Conservation (phyloP, 2,113 vertebrate species). For the Xiphorhynchus elegans region DNA sequence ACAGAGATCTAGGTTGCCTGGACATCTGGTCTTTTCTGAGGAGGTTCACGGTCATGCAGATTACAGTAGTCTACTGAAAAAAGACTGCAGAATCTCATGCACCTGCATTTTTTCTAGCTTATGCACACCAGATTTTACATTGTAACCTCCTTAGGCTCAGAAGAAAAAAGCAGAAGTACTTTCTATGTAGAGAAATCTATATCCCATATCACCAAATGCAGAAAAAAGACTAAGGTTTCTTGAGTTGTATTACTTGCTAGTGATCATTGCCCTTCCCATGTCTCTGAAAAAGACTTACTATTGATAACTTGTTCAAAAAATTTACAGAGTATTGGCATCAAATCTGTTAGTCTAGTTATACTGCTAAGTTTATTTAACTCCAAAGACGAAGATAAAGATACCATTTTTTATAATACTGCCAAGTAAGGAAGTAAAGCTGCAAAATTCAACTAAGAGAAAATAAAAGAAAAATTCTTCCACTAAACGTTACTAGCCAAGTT, state of each 20-base stretch:
- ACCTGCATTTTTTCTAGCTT: neutral
- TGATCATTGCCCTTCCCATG: neutral
- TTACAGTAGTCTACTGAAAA: neutral
- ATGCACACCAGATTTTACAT: neutral
- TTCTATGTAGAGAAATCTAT: neutral
- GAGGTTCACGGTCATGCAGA: neutral
- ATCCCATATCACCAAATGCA: neutral
- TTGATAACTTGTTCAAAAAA: neutral
- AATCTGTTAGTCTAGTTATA: neutral
- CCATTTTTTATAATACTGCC: neutral
- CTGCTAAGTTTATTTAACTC: neutral
- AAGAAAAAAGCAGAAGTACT: neutral
- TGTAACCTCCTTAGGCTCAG: neutral
- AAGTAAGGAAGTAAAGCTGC: neutral
- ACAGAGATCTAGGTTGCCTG: neutral
- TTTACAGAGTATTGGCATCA: neutral
- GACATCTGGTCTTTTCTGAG: neutral
- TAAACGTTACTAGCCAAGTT: neutral
- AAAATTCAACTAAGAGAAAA: neutral
- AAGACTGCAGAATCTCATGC: neutral
- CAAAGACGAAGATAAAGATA: neutral
- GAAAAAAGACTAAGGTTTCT: neutral
- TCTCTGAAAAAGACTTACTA: neutral
- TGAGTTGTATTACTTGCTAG: neutral
- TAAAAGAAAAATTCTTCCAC: neutral